These are phyloP conservation scores for Daubentonia madagascariensis DNA, from an alignment of 2,113 vertebrate genomes.

Conservation along the genomic window DNA sequence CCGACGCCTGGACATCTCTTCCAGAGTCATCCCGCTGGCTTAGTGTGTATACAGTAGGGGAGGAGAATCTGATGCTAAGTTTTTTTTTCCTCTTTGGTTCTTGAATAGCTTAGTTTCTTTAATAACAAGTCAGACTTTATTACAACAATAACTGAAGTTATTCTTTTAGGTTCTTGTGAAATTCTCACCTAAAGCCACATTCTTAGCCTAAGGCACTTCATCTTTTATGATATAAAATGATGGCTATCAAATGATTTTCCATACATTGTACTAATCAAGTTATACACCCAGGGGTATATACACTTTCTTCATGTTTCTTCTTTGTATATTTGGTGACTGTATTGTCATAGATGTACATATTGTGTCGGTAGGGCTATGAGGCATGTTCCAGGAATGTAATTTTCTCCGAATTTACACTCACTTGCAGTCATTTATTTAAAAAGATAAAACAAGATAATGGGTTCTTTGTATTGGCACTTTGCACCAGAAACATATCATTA, in stretches of 20 bases:
- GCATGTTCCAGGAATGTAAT: constrained; percentile 93
- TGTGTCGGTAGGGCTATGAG: constrained; percentile 95
- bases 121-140: constrained; percentile 77
- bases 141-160: constrained; percentile 75
- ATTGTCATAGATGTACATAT: constrained; percentile 99
- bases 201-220: constrained; percentile 86
- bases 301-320: constrained; percentile 91
- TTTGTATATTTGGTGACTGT: constrained; percentile 99
- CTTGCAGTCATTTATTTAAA: constrained; percentile 96
- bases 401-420: constrained; percentile 92
- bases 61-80: constrained; percentile 52
- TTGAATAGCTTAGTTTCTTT: constrained; percentile 79
- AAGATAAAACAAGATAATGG: constrained; percentile 84
- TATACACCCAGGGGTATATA: constrained; percentile 88
- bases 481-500: constrained; percentile 98
- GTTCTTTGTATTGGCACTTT: constrained; percentile 98
- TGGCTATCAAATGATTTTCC: constrained; percentile 83
- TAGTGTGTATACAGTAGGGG: constrained; percentile 54
- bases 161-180: constrained; percentile 79
- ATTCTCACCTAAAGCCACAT: constrained; percentile 82
- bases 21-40: constrained; percentile 77
- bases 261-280: constrained; percentile 83
- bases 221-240: constrained; percentile 89
- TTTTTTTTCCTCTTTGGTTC: constrained; percentile 66
- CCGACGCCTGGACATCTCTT: constrained; percentile 72